A percentile compares a stretch with the other conserved stretches of the same genome.
phyloP scores from a whole-genome alignment of 2,113 vertebrate species.

The Athene noctua region DNA sequence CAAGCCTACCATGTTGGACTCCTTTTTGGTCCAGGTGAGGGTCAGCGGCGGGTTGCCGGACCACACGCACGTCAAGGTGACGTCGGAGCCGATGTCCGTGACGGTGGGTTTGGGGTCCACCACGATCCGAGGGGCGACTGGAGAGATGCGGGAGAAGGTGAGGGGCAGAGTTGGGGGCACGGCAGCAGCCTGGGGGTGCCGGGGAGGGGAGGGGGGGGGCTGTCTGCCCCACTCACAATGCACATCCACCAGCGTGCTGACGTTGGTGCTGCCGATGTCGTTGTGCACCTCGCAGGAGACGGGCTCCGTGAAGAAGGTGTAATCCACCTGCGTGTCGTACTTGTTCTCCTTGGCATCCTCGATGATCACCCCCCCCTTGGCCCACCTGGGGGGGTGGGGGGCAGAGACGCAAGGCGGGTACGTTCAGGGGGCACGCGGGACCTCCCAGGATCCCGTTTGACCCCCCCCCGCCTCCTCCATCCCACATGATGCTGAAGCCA shows the following conservation, averaged over 20 bases:
- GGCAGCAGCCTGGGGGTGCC: too few species aligned
- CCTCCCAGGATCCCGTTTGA: background rate
- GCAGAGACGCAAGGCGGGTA: background rate
- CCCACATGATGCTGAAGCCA: background rate
- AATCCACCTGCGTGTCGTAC: conserved; percentile 90
- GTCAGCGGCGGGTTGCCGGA: conserved; percentile 92
- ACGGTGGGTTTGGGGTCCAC: conserved; percentile 88
- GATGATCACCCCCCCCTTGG: conserved; percentile 90
- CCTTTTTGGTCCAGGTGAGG: conserved; percentile 97
- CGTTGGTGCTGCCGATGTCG: conserved; percentile 92
- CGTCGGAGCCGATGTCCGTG: conserved; percentile 91
- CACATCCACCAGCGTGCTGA: conserved; percentile 95
- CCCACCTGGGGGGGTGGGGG: conserved; percentile 79
- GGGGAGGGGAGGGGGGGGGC: accelerated
- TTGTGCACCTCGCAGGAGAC: conserved; percentile 97
- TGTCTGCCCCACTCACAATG: conserved; percentile 80
- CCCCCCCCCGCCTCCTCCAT: too few species aligned
- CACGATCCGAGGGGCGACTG: conserved; percentile 91
- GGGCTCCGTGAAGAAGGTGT: conserved; percentile 96
- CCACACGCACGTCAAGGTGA: conserved; percentile 93
- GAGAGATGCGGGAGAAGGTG: conserved; percentile 3
- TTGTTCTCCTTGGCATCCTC: conserved; percentile 88
- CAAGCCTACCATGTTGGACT: conserved; percentile 87
- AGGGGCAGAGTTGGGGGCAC: background rate
- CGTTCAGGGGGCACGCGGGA: accelerated